Conservation (phyloP, 2,888 invertebrate genomes). For the Platycnemis pennipes region DNA sequence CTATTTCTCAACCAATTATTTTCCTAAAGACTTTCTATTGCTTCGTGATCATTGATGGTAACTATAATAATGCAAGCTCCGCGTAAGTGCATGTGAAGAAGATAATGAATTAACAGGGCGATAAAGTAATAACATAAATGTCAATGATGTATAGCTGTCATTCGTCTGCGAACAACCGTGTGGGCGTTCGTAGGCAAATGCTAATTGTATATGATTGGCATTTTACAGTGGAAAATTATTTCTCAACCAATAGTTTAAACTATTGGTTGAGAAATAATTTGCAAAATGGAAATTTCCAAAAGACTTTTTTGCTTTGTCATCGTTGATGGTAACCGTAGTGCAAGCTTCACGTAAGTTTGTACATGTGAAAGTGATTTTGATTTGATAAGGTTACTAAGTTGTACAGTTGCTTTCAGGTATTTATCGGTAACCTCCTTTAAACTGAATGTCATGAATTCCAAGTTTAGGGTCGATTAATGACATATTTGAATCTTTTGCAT, state of each 20-base stretch:
- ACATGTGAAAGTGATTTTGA: background rate
- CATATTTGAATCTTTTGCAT: background rate
- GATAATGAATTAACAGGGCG: background rate
- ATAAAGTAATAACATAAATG: background rate
- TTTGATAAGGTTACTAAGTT: background rate
- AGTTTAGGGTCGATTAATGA: background rate
- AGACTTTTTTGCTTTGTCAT: background rate
- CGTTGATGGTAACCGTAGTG: background rate
- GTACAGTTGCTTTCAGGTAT: background rate
- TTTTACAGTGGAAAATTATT: background rate
- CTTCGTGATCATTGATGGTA: background rate
- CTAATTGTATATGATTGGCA: background rate
- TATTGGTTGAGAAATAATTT: too few relatives aligned
- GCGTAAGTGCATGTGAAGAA: background rate
- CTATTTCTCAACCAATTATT: background rate
- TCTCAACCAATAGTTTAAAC: background rate
- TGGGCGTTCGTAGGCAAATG: background rate
- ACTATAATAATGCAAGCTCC: background rate
- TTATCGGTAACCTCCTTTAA: background rate
- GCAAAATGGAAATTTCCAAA: too few relatives aligned
- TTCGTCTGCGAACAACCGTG: background rate
- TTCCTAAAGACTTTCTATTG: background rate
- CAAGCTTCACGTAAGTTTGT: background rate
- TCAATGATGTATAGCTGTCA: background rate
- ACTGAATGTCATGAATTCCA: conserved; percentile 2